Evolutionary conservation across 2,797 vertebrate genomes (phyloP), one percentile per base, ranked within the genome.

Genomic region (Falco rusticolus): DNA sequence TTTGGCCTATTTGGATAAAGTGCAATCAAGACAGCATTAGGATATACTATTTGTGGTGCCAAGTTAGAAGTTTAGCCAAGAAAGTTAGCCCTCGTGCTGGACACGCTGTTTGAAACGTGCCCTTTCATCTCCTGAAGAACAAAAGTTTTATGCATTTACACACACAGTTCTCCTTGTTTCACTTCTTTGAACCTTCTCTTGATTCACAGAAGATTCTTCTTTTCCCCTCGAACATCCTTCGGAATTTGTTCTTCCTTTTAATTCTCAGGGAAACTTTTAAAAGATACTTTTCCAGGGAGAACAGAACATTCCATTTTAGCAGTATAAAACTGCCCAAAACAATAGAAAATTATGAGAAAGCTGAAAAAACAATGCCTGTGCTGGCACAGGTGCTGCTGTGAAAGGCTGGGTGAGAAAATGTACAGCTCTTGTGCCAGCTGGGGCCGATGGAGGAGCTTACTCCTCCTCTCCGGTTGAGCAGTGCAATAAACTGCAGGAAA

Each of bases 101-200:
- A 74, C 39, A 53, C 0, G 1, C 10, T 7, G 31, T 51, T 22
- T 81, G 66, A 71, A 71, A 72, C 2, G 12, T 12, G 21, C 48
- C 41, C 54, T 90, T 91, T 91, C 37, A 93, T 71, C 85, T 78
- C 61, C 37, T 9, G 28, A 76, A 93, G 51, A 75, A 70, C 37
- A 83, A 59, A 61, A 50, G 13, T 3, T 13, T 16, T 9, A 37
- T 16, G n/a, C 3, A 53, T 72, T 96, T 61, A 89, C 54, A 81
- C 72, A 88, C 65, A 75, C 17, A 34, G 45, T 12, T 34, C 65
- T 78, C 71, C 41, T 71, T 39, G 53, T 16, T 78, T 37, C 2
- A 1, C 9, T 90, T 47, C 77, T 72, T 21, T 75, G 47, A 93
- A 79, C 69, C 26, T 48, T 5, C 56, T 54, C 45, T 69, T 81